phyloP scores from a whole-genome alignment of 2,888 invertebrate genomes.

The Timema podura region DNA sequence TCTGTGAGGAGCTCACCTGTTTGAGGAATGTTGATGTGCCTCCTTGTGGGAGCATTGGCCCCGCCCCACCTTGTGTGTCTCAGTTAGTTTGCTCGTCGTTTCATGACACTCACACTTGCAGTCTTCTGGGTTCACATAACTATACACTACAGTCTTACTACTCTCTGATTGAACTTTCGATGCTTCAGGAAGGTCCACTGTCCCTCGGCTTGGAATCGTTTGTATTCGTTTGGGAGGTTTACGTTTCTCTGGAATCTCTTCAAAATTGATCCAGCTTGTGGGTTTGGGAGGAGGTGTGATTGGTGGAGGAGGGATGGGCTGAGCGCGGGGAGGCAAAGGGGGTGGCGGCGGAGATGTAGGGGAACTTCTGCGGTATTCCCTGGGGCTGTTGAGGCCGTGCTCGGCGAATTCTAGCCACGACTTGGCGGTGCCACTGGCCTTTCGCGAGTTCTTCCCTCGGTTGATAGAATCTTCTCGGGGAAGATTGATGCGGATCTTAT shows the following conservation, averaged over 20 bases:
- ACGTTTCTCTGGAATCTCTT: slow-evolving; percentile 77
- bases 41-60: slow-evolving; percentile 32
- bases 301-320: slow-evolving; percentile 41
- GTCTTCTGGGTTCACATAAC: slow-evolving; percentile 82
- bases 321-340: slow-evolving; percentile 37
- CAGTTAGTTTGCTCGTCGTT: slow-evolving; percentile 39
- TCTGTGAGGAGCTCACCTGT: slow-evolving; percentile 34
- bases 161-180: slow-evolving; percentile 46
- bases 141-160: slow-evolving; percentile 53
- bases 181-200: slow-evolving; percentile 37
- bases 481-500: slow-evolving; percentile 66
- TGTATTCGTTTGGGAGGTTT: slow-evolving; percentile 80
- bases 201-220: slow-evolving; percentile 60
- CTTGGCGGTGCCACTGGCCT: slow-evolving; percentile 41
- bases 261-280: slow-evolving; percentile 79
- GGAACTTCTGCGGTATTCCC: slow-evolving; percentile 37
- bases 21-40: slow-evolving; percentile 35
- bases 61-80: slow-evolving; percentile 20
- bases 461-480: slow-evolving; percentile 55
- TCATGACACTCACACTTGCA: slow-evolving; percentile 86
- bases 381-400: slow-evolving; percentile 50
- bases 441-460: slow-evolving; percentile 52
- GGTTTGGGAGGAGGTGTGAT: slow-evolving; percentile 36
- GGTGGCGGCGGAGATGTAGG: slow-evolving; percentile 29
- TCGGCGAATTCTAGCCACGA: slow-evolving; percentile 62